Conservation (phyloP, 2,888 invertebrate species). For the Amphiduros pacificus region DNA sequence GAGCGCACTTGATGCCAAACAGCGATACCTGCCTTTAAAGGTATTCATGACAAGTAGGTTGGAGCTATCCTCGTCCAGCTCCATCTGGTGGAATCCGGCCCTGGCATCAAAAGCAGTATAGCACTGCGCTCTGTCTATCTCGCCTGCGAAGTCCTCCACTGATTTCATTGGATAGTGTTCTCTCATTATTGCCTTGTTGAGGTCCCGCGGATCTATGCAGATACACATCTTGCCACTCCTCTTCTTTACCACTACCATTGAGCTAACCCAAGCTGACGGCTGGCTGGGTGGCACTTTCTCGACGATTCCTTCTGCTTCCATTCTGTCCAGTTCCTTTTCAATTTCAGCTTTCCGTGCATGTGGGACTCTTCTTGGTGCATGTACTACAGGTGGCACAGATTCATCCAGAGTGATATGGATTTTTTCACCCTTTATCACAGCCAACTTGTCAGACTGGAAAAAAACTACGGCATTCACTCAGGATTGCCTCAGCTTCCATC, state of each 20-base stretch:
- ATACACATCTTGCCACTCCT: background rate
- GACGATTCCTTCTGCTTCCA: background rate
- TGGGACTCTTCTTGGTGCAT: too few species aligned
- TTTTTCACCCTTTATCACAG: too few species aligned
- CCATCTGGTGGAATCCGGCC: conserved; percentile 31
- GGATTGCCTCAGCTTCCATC: too few species aligned
- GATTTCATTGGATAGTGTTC: conserved; percentile 3
- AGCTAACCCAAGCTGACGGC: conserved; percentile 14
- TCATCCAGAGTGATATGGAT: too few species aligned
- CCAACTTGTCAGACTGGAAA: too few species aligned
- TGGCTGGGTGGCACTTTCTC: background rate
- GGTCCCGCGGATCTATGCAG: conserved; percentile 13
- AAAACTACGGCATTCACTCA: too few species aligned
- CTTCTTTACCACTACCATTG: conserved; percentile 4
- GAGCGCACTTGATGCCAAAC: too few species aligned
- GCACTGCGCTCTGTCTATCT: conserved; percentile 27
- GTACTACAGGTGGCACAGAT: too few species aligned
- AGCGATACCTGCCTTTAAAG: too few species aligned
- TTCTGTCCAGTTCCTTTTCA: background rate
- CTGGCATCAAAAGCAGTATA: conserved; percentile 27
- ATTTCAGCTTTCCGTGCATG: too few species aligned
- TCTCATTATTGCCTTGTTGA: conserved; percentile 8
- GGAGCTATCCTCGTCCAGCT: conserved; percentile 28
- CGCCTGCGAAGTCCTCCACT: conserved; percentile 29
- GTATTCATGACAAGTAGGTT: conserved; percentile 32